Percentiles rank a stretch among this genome's conserved stretches.
Conservation (phyloP, 2,113 vertebrate genomes). For the Mirounga angustirostris region DNA sequence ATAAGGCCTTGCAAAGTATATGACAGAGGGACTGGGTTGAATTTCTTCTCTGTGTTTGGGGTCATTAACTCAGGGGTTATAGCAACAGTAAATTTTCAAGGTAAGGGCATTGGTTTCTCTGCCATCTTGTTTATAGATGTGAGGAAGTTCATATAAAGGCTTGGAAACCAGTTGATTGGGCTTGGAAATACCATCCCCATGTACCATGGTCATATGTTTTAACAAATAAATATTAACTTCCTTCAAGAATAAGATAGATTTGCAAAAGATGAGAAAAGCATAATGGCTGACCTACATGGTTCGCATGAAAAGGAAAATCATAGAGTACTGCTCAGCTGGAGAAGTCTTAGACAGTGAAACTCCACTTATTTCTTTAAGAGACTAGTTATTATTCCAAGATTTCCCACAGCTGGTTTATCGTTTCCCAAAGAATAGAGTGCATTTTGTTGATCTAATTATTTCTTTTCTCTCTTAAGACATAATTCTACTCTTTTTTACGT, state of each 20-base stretch:
- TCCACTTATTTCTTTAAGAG: background rate
- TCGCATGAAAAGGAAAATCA: background rate
- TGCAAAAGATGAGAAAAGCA: background rate
- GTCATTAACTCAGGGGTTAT: slow-evolving; percentile 41
- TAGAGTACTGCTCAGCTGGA: background rate
- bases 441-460: slow-evolving; percentile 46
- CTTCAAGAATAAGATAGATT: slow-evolving; percentile 23
- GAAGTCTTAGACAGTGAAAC: background rate
- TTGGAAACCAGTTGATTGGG: background rate
- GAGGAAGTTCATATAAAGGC: background rate
- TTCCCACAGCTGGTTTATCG: background rate
- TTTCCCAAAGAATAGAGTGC: background rate
- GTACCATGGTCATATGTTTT: background rate
- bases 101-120: background rate
- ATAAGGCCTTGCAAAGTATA: slow-evolving; percentile 65
- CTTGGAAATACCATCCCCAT: slow-evolving; percentile 21
- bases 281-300: background rate
- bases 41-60: slow-evolving; percentile 53
- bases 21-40: slow-evolving; percentile 12
- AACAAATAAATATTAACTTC: slow-evolving; percentile 47
- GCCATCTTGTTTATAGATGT: slow-evolving; percentile 34
- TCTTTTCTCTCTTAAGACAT: background rate
- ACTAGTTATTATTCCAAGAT: slow-evolving; percentile 29
- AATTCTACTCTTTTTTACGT: background rate
- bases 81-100: slow-evolving; percentile 58